Conservation (phyloP, 2,113 vertebrate species). For the Lycaon pictus region DNA sequence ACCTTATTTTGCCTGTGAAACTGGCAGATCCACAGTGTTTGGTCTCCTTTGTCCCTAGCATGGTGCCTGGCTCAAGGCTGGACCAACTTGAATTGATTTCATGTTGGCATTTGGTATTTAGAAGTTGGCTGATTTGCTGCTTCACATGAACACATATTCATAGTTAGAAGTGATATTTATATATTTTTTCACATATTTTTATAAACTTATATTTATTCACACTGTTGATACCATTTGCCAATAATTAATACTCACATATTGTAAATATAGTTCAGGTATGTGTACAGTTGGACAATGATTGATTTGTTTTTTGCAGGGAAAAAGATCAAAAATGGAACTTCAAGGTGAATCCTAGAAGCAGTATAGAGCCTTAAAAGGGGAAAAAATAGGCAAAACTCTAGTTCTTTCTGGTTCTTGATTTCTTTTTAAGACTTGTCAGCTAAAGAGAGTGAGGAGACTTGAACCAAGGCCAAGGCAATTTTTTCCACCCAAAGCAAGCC, state of each 20-base stretch:
- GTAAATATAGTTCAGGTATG: slow-evolving; percentile 56
- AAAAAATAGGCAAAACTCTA: slow-evolving; percentile 49
- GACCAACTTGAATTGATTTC: not conserved
- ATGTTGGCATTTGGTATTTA: not conserved
- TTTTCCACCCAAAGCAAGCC: slow-evolving; percentile 55
- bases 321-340: slow-evolving; percentile 46
- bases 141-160: not conserved
- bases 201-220: slow-evolving; percentile 49
- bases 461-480: slow-evolving; percentile 62
- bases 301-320: slow-evolving; percentile 3
- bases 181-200: not conserved
- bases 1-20: not conserved
- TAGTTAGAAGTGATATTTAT: not conserved
- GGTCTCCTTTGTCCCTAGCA: not conserved
- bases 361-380: slow-evolving; percentile 20
- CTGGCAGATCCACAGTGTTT: not conserved
- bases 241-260: slow-evolving; percentile 62
- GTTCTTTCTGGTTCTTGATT: slow-evolving; percentile 75
- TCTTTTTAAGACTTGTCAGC: slow-evolving; percentile 74
- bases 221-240: slow-evolving; percentile 40
- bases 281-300: slow-evolving; percentile 52
- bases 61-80: not conserved
- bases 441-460: slow-evolving; percentile 60
- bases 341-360: slow-evolving; percentile 58
- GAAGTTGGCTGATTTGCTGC: not conserved